Base-by-base conservation (phyloP, 2,888 invertebrate species). In the Apocheima hispidaria region DNA sequence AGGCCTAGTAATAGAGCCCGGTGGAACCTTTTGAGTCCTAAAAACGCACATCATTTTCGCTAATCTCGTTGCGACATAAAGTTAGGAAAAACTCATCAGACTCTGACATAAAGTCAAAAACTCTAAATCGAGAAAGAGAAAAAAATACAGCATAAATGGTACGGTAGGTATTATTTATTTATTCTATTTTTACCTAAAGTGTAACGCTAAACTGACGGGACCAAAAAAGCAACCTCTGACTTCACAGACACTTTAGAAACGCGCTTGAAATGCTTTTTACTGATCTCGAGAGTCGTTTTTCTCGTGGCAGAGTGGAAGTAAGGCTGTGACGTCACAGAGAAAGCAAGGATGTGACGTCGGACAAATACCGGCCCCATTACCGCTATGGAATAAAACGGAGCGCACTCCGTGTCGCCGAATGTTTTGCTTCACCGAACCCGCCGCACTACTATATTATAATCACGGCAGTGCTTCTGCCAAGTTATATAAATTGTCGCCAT, bases 341-440 rank as follows among this genome's bases (percentile, higher is more conserved):
- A 16, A 44, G 21, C 21, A 21, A n/a, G 49, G 16, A 41, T 9
- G 53, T 53, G 44, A 54, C 46, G 38, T 46, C 46, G 38, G 36
- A 48, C 53, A 33, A 33, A 43, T 53, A 4, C 28, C 30, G 28
- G 38, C 21, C 40, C 41, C 52, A 52, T 41, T 53, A 30, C 23
- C 26, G 12, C 30, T 14, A 16, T 14, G n/a, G n/a, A 20, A 21
- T 28, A 41, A 41, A 33, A 21, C 23, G 12, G 38, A 20, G 33
- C 2, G 18, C 23, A 6, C 20, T 10, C 10, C 36, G 30, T 14
- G 4, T 35, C 20, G 14, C 6, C 16, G 21, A 35, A 49, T 49
- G 21, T 20, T 35, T 33, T 50, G 44, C 28, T 54, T 44, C 28
- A 43, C 23, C 53, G 5, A 36, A n/a, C 26, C 0, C 26, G 6